Conservation (phyloP, 2,113 vertebrate genomes). For the Phaetusa simplex region DNA sequence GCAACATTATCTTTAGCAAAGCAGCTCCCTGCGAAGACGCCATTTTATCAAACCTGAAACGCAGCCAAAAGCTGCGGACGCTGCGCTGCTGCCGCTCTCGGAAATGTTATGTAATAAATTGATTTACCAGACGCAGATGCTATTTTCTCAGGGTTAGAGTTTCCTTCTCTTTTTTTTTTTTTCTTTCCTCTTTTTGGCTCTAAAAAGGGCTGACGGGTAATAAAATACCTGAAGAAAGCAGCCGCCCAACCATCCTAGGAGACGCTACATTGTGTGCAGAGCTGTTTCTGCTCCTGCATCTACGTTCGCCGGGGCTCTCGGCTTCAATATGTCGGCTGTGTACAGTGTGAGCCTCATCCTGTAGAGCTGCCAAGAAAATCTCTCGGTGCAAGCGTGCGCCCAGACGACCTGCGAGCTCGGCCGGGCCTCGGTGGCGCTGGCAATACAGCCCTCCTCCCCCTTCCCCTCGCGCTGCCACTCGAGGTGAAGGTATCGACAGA, state of each 20-base stretch:
- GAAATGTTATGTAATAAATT: conserved; percentile 74
- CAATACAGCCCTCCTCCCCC: conserved; percentile 71
- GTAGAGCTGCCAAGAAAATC: conserved; percentile 84
- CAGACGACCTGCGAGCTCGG: conserved; percentile 65
- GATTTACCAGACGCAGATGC: conserved; percentile 68
- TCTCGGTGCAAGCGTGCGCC: conserved; percentile 75
- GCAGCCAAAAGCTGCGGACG: conserved; percentile 80
- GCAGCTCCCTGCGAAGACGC: conserved; percentile 81
- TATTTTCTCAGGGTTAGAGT: conserved; percentile 55
- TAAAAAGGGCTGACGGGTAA: conserved; percentile 69
- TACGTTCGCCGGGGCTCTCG: conserved; percentile 67
- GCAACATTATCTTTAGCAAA: conserved; percentile 75
- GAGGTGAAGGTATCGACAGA: conserved; percentile 53
- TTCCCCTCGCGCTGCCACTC: conserved; percentile 44
- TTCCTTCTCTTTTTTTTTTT: neutral
- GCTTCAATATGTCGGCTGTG: conserved; percentile 72
- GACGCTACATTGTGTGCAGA: conserved; percentile 77
- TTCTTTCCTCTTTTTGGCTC: neutral
- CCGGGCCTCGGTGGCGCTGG: conserved; percentile 73
- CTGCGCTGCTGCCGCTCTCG: conserved; percentile 54
- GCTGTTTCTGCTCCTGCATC: conserved; percentile 79
- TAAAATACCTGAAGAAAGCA: conserved; percentile 84
- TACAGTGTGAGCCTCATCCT: conserved; percentile 82
- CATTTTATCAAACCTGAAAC: conserved; percentile 90
- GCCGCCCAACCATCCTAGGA: conserved; percentile 75